phyloP scores from a whole-genome alignment of 2,888 invertebrate species.

The Urechis unicinctus region DNA sequence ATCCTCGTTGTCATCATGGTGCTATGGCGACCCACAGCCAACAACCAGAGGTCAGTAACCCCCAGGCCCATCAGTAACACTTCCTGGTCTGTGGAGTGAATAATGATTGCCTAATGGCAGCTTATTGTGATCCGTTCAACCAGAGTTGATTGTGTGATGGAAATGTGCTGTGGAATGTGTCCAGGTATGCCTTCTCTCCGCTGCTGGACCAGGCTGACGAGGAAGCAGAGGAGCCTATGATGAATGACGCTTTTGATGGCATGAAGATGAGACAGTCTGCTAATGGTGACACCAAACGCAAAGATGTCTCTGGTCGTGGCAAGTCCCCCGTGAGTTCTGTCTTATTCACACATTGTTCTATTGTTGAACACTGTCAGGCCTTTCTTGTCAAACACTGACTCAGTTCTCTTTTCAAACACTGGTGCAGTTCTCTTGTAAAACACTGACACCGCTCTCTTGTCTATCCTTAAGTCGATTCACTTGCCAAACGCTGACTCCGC shows the following conservation, averaged over 20 bases:
- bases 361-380: too few relatives aligned
- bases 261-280: conserved; percentile 27
- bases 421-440: neutral
- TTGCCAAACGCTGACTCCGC: too few relatives aligned
- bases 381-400: too few relatives aligned
- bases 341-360: too few relatives aligned
- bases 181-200: conserved; percentile 78
- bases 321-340: too few relatives aligned
- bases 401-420: too few relatives aligned
- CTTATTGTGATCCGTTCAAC: neutral
- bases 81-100: neutral
- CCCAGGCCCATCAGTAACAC: neutral
- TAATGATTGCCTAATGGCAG: neutral
- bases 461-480: too few relatives aligned
- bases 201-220: conserved; percentile 66
- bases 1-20: conserved; percentile 87
- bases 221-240: conserved; percentile 75
- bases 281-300: neutral
- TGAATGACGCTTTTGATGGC: conserved; percentile 73
- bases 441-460: neutral
- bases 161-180: neutral
- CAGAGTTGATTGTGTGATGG: neutral
- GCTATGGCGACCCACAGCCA: conserved; percentile 89
- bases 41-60: conserved; percentile 73
- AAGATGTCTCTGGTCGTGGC: neutral